Percentiles rank a stretch among this genome's conserved stretches.
Conservation (phyloP, 2,797 vertebrate species). For the Coranthus polyacanthus region DNA sequence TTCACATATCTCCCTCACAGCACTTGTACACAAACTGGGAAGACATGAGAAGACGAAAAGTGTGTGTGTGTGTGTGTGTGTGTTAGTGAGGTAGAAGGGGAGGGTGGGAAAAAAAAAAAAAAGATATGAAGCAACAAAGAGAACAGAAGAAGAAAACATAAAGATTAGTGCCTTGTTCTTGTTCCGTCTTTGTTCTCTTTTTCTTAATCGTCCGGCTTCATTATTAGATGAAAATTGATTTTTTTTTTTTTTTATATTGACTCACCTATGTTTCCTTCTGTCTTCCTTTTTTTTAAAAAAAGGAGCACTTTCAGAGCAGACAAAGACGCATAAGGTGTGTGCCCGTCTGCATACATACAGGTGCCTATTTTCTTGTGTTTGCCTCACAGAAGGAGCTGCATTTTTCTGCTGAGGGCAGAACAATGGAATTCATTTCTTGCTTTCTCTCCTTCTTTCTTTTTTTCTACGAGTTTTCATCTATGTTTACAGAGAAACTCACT, state of each 20-base stretch:
- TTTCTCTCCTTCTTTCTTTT: constrained; percentile 5
- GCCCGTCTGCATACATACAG: constrained; percentile 26
- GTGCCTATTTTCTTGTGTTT: constrained; percentile 25
- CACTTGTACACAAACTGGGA: constrained; percentile 68
- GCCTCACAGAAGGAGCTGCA: background rate
- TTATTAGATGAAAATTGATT: constrained; percentile 67
- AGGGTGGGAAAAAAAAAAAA: constrained; percentile 25
- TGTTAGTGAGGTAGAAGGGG: constrained; percentile 15
- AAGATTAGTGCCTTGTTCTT: constrained; percentile 53
- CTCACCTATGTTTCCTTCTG: constrained; percentile 36
- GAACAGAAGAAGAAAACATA: constrained; percentile 52
- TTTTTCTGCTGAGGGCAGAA: constrained; percentile 49
- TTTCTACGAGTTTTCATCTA: constrained; percentile 35
- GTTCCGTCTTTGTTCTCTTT: constrained; percentile 48
- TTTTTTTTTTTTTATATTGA: constrained; percentile 51
- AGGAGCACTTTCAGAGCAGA: constrained; percentile 16
- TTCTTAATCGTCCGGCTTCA: constrained; percentile 54
- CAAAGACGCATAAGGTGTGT: constrained; percentile 31
- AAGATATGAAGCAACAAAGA: constrained; percentile 58
- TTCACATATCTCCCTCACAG: constrained; percentile 84
- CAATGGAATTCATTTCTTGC: constrained; percentile 53
- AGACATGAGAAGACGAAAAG: constrained; percentile 38
- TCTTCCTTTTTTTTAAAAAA: constrained; percentile 29
- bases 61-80: constrained; percentile 39
- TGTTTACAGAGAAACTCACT: constrained; percentile 77